phyloP scores from a whole-genome alignment of 2,797 vertebrate genomes.

The Amphiprion clarkii region DNA sequence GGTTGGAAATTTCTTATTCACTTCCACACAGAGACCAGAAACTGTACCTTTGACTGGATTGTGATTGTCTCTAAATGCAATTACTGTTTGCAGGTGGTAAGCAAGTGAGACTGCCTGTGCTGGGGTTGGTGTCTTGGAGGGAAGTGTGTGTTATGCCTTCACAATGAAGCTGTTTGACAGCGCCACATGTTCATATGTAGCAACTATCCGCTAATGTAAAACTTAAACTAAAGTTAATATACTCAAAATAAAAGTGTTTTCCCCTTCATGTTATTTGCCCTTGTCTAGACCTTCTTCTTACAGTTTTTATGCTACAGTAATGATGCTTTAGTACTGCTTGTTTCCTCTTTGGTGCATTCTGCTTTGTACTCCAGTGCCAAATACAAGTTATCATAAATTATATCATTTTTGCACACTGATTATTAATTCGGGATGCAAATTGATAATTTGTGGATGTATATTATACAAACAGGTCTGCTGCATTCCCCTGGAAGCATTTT shows the following conservation, averaged over 20 bases:
- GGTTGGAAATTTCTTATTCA: neutral
- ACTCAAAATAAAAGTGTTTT: neutral
- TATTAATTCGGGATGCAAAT: conserved; percentile 1
- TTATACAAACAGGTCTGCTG: conserved; percentile 1
- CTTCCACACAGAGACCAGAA: neutral
- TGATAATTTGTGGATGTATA: neutral
- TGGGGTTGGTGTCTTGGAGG: neutral
- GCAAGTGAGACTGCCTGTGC: neutral
- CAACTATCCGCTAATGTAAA: neutral
- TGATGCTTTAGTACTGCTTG: neutral
- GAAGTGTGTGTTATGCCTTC: neutral
- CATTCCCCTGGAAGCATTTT: neutral
- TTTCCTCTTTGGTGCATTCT: neutral
- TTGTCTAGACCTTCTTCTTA: neutral
- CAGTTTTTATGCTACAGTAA: neutral
- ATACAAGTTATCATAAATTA: neutral
- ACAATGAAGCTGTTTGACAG: too few relatives aligned
- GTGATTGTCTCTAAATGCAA: neutral
- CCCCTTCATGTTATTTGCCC: neutral
- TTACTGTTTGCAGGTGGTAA: neutral
- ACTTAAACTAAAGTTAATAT: neutral
- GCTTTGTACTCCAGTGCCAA: neutral
- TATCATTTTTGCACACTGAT: neutral
- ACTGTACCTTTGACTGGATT: neutral
- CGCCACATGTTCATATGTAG: too few relatives aligned